Evolutionary conservation across 2,113 vertebrate genomes (phyloP), one percentile per base, ranked within the genome.

Genomic region (Apodemus speciosus): DNA sequence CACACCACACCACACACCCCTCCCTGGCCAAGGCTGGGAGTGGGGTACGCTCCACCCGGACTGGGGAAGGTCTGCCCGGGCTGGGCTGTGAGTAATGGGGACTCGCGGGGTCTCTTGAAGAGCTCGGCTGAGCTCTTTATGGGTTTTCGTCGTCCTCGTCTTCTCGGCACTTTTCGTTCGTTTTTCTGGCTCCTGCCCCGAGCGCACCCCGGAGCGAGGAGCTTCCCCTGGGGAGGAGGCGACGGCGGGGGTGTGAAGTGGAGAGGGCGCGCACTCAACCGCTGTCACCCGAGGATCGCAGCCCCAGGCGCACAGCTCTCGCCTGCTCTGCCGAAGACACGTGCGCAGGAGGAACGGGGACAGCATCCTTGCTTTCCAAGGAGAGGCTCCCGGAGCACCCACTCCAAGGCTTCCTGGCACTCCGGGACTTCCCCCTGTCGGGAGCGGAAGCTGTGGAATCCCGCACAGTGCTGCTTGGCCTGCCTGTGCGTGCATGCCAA

Each of bases 321-420:
- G 95, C 89, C n/a, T 69, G 93, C 93, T 80, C 68, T 51, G 96
- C 85, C 11, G 62, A 88, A 90, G 88, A 97, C 96, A 97, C 95
- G 97, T 96, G 96, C 95, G 88, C 92, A 1, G 85, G 80, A 95
- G 92, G 77, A 94, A 85, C 43, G 4, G 81, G 88, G 86, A 64
- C 81, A 94, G 88, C 96, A 91, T 90, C 84, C 56, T 85, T 64
- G 80, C 76, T 91, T 95, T 58, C 85, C 75, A 25, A 85, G 53
- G 88, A 95, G 71, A 88, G 76, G 81, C 71, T 96, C 79, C 80
- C 30, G 13, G 69, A 80, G 93, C 66, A 49, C 58, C 95, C 89
- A 83, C 49, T 66, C 79, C 77, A 83, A n/a, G 80, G 71, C 71
- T 93, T 83, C 89, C 73, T 71, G 58, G 68, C 79, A 68, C 64